Percentiles rank a stretch among this genome's conserved stretches.
Conservation (phyloP, 2,888 invertebrate genomes). For the Ferrisia virgata region DNA sequence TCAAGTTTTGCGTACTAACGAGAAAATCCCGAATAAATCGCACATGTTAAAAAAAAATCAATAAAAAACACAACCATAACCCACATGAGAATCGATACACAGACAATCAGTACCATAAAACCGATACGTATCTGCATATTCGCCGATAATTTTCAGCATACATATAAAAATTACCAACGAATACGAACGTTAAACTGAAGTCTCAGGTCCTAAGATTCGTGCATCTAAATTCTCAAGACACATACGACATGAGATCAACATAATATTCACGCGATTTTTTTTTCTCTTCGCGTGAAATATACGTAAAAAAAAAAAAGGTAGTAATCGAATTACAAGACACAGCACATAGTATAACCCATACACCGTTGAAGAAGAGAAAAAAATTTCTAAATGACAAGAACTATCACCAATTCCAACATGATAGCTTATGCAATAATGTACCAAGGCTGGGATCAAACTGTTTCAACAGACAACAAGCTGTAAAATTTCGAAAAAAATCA, state of each 20-base stretch:
- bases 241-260: constrained; percentile 21
- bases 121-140: background rate
- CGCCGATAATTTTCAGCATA: constrained; percentile 23
- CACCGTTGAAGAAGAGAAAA: constrained; percentile 47
- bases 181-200: background rate
- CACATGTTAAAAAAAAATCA: background rate
- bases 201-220: constrained; percentile 35
- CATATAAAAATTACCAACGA: constrained; percentile 10
- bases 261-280: background rate
- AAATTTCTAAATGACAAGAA: constrained; percentile 42
- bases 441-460: constrained; percentile 48
- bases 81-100: constrained; percentile 26
- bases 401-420: constrained; percentile 47
- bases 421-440: constrained; percentile 41
- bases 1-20: background rate
- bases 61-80: constrained; percentile 27
- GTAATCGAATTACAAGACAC: constrained; percentile 47
- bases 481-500: too few relatives aligned
- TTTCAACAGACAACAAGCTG: background rate
- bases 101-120: constrained; percentile 26
- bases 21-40: background rate
- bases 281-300: background rate
- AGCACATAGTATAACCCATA: constrained; percentile 48
- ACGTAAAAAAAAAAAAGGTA: constrained; percentile 14
- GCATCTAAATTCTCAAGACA: constrained; percentile 16